phyloP scores from a whole-genome alignment of 2,888 invertebrate genomes.

The Ptycholaimellus sp. region DNA sequence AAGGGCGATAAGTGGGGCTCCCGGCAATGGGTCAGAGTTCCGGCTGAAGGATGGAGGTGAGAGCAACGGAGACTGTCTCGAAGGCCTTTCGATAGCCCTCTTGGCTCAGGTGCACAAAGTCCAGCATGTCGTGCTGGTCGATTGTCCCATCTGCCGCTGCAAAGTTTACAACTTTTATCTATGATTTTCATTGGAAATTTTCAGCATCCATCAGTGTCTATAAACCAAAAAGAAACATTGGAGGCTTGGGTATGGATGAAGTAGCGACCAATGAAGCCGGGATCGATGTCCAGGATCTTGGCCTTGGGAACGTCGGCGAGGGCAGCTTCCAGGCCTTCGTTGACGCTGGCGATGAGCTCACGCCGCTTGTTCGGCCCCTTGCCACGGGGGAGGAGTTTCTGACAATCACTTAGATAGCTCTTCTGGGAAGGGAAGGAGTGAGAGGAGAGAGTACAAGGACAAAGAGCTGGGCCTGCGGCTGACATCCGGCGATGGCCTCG shows the following conservation, averaged over 20 bases:
- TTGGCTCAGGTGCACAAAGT: slow-evolving; percentile 63
- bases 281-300: slow-evolving; percentile 52
- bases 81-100: slow-evolving; percentile 62
- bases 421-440: neutral
- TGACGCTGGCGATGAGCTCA: slow-evolving; percentile 49
- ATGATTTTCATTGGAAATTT: too few relatives aligned
- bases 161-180: neutral
- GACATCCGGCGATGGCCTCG: slow-evolving; percentile 45
- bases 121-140: slow-evolving; percentile 68
- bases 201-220: too few relatives aligned
- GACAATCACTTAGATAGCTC: slow-evolving; percentile 23
- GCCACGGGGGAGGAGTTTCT: slow-evolving; percentile 67
- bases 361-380: slow-evolving; percentile 56
- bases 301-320: slow-evolving; percentile 38
- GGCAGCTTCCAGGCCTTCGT: slow-evolving; percentile 44
- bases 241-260: too few relatives aligned
- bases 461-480: slow-evolving; percentile 54
- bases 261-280: slow-evolving; percentile 42
- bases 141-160: slow-evolving; percentile 46
- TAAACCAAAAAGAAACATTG: neutral
- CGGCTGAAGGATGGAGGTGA: slow-evolving; percentile 2
- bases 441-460: slow-evolving; percentile 46
- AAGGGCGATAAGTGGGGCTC: too few relatives aligned
- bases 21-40: too few relatives aligned
- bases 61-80: slow-evolving; percentile 22